These are phyloP conservation scores for Brachypteracias leptosomus DNA, from an alignment of 2,113 vertebrate species.

Conservation along the genomic window DNA sequence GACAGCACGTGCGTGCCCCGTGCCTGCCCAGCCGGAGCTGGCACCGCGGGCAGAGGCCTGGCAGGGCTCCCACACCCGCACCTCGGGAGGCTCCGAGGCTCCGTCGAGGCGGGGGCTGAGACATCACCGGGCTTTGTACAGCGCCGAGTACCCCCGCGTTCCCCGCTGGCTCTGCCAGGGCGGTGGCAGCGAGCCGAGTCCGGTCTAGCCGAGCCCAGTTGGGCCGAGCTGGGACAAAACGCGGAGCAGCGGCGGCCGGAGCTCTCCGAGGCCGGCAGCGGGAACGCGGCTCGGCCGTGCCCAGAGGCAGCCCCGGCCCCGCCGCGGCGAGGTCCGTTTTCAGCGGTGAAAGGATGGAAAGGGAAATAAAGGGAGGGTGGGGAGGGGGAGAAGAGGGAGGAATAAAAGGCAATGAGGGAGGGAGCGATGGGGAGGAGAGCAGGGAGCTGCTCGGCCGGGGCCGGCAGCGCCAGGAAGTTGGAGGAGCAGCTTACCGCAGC, in stretches of 20 bases:
- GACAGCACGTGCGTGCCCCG: background rate
- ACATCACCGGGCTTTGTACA: background rate
- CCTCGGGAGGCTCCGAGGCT: background rate
- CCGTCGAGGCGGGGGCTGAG: background rate
- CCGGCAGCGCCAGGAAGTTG: background rate
- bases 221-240: background rate
- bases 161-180: background rate
- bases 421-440: background rate
- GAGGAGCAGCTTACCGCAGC: constrained; percentile 25
- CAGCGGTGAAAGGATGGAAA: background rate
- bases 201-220: no score
- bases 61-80: background rate
- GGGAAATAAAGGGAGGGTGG: background rate
- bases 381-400: no score
- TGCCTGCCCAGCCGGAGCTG: background rate
- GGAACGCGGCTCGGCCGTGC: background rate
- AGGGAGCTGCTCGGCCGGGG: background rate
- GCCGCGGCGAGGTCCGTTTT: background rate
- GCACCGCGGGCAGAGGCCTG: background rate
- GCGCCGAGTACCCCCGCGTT: background rate
- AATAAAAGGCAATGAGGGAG: background rate
- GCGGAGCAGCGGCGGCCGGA: background rate
- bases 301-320: background rate
- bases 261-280: background rate
- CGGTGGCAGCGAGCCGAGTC: background rate